Base-by-base conservation (phyloP, 2,797 vertebrate genomes). In the Cetoscarus ocellatus region DNA sequence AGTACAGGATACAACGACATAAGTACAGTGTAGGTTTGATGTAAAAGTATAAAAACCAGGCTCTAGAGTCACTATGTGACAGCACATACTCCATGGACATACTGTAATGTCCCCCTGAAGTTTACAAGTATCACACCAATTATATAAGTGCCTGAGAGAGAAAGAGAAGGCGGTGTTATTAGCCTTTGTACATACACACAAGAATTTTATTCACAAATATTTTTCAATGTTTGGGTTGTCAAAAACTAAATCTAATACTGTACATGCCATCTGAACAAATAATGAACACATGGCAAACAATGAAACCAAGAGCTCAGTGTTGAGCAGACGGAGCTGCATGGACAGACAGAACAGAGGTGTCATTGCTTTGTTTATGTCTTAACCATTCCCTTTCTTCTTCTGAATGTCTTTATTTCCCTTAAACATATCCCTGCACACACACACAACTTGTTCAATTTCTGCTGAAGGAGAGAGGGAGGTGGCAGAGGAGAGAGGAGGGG, bases 381-480 rank as follows among this genome's bases (percentile, higher is more conserved):
- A 82, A 55, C 75, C 63, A 64, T 64, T 45, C 3, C 50, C 75
- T 77, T 78, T 78, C 44, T 62, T 54, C 63, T 75, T 51, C 72
- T 79, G 44, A 76, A 79, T 39, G 68, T 86, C 79, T 85, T 89
- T 83, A 85, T 88, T 87, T 85, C 64, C 60, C 61, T 79, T 73
- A 70, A 64, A 77, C 52, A 45, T 6, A 34, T 51, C 61, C 71
- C 43, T 56, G 64, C 45, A 51, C 50, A 48, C 66, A 67, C 48
- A 65, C 57, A 66, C 40, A 70, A 63, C 74, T 73, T 49, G 77
- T 84, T 82, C 85, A 62, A 82, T 90, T 86, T 85, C 70, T 85
- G 77, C 80, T 84, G 77, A 87, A 86, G 83, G 82, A 87, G 75
- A 88, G 64, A 62, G 69, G 82, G 78, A 84, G 74, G 50, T 78